Evolutionary conservation across 2,113 vertebrate species (phyloP).

Genomic region (Lampris incognitus): DNA sequence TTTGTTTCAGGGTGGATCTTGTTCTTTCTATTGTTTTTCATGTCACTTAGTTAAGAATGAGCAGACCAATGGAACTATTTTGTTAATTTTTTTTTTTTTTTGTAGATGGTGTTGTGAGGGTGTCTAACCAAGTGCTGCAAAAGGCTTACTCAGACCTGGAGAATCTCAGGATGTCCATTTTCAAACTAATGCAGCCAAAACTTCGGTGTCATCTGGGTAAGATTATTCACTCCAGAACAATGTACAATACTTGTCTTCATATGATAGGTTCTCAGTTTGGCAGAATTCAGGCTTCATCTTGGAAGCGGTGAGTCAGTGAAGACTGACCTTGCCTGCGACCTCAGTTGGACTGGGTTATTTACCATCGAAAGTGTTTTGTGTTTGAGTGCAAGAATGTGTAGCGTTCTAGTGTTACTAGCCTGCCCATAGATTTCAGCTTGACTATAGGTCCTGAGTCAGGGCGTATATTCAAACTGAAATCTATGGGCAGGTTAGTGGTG

Average conservation of each 20-base stretch:
- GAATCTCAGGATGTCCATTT: conserved; percentile 82
- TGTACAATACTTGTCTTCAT: neutral
- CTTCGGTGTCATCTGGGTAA: conserved; percentile 89
- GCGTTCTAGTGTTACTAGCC: too few relatives aligned
- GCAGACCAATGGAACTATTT: neutral
- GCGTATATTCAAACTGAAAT: too few relatives aligned
- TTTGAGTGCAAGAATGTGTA: too few relatives aligned
- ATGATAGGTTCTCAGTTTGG: neutral
- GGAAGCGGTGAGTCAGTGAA: neutral
- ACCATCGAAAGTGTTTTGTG: too few relatives aligned
- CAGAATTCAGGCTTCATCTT: neutral
- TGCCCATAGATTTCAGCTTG: too few relatives aligned
- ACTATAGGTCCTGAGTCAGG: too few relatives aligned
- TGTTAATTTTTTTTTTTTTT: neutral
- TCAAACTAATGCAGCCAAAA: conserved; percentile 84
- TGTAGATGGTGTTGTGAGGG: conserved; percentile 54
- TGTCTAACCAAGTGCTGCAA: conserved; percentile 72
- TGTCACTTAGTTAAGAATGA: too few relatives aligned
- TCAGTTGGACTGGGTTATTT: too few relatives aligned
- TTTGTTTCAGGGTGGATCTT: too few relatives aligned
- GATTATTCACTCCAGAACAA: conserved; percentile 19
- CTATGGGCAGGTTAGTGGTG: too few relatives aligned
- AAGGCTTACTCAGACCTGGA: conserved; percentile 82
- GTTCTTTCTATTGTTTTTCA: too few relatives aligned
- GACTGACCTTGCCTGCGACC: too few relatives aligned